These are phyloP conservation scores for Arctocebus calabarensis DNA, from an alignment of 2,797 vertebrate species.

Conservation along the genomic window DNA sequence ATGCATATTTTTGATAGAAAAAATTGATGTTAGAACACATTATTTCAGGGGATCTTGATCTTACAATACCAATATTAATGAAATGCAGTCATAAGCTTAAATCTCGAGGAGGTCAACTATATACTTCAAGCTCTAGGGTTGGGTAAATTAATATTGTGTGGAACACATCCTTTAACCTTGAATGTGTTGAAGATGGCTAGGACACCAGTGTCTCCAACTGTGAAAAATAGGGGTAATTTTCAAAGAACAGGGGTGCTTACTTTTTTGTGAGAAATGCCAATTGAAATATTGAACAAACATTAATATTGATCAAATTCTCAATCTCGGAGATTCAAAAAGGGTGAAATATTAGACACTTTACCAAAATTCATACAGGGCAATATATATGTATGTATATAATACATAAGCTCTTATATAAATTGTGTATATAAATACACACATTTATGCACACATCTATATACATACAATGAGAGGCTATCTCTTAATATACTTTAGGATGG, in stretches of 20 bases:
- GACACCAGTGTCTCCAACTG: not conserved
- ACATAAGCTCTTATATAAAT: not conserved
- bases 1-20: not conserved
- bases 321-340: not conserved
- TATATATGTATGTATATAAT: not conserved
- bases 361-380: not conserved
- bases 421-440: not conserved
- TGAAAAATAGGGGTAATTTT: slow-evolving; percentile 46
- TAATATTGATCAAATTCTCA: not conserved
- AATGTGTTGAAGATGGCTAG: slow-evolving; percentile 5
- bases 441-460: accelerated
- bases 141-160: slow-evolving; percentile 2
- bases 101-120: not conserved
- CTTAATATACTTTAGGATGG: not conserved
- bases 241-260: not conserved
- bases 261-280: not conserved
- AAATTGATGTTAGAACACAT: not conserved
- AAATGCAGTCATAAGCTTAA: not conserved
- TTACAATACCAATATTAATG: not conserved
- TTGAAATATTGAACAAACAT: slow-evolving; percentile 21
- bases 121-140: not conserved
- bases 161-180: not conserved
- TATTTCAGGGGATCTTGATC: not conserved
- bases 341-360: not conserved
- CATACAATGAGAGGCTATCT: not conserved